Evolutionary conservation across 2,113 vertebrate species (phyloP).

Genomic region (Antigone vipio): DNA sequence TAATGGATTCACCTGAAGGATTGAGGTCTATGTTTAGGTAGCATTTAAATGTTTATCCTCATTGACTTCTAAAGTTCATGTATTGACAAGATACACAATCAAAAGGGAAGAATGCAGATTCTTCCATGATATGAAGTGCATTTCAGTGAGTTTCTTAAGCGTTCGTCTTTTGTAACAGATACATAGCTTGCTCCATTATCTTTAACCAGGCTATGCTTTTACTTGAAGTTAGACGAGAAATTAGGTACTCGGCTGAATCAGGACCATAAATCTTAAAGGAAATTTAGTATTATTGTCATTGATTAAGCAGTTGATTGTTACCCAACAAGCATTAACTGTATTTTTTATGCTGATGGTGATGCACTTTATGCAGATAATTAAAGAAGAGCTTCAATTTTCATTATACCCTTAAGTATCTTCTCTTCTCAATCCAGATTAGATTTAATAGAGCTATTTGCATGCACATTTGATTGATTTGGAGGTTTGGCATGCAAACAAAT

Average conservation of each 20-base stretch:
- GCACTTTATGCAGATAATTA: conserved; percentile 71
- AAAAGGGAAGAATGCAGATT: neutral
- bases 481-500: conserved; percentile 63
- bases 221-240: neutral
- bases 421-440: conserved; percentile 56
- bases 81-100: neutral
- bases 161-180: neutral
- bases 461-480: conserved; percentile 60
- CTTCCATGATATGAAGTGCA: neutral
- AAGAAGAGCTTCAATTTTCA: conserved; percentile 69
- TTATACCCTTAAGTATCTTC: conserved; percentile 53
- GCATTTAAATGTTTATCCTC: neutral
- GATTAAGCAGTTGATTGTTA: conserved; percentile 53
- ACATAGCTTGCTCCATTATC: neutral
- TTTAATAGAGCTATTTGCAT: conserved; percentile 69
- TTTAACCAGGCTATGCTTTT: neutral
- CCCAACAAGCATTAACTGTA: neutral
- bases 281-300: conserved; percentile 4
- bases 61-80: neutral
- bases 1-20: neutral
- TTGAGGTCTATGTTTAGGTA: neutral
- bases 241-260: neutral
- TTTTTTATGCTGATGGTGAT: conserved; percentile 55
- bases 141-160: neutral
- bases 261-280: neutral